Evolutionary conservation across 2,888 invertebrate genomes (phyloP), one percentile per base, ranked within the genome.

Genomic region (Eudasyphora cyanicolor): DNA sequence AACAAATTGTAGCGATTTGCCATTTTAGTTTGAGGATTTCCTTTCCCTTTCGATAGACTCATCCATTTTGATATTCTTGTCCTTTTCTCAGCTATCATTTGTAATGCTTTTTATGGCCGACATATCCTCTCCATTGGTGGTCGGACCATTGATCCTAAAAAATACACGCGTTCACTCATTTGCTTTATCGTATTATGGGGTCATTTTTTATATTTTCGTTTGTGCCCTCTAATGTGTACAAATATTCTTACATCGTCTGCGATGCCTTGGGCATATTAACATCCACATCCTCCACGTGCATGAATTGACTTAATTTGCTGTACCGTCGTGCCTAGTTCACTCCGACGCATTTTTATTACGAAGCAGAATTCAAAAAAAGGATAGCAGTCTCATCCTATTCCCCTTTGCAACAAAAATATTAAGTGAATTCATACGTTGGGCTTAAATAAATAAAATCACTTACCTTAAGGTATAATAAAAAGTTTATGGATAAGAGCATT

Each of bases 381-480:
- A 67, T 42, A 67, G 42, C 8, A 38, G 38, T 35, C 67, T 24
- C 67, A n/a, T n/a, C 17, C 38, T 12, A 8, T 14, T 6, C 45
- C 14, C 1, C 45, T 4, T 45, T 38, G 0, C 19, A 7, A 2
- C 38, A 5, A 62, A 17, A 32, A 32, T 14, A 21, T 24, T 57
- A 14, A 38, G 32, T 14, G 32, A 19, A 21, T 67, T 67, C 42
- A 42, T 21, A 8, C 35, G 38, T 38, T 21, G 21, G 64, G 67
- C 67, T 67, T 24, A 42, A 24, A 42, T 88, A 88, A 89, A 89
- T 88, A 89, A 89, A 88, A 89, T 88, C 89, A 89, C 88, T 89
- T 87, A 89, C 90, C 90, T 89, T 86, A 87, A 87, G 89, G 88
- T 88, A 81, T 89, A 88, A 90, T 89, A 90, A 89, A n/a, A 90